phyloP scores from a whole-genome alignment of 2,888 invertebrate species.

The Gandaritis pyraliata region DNA sequence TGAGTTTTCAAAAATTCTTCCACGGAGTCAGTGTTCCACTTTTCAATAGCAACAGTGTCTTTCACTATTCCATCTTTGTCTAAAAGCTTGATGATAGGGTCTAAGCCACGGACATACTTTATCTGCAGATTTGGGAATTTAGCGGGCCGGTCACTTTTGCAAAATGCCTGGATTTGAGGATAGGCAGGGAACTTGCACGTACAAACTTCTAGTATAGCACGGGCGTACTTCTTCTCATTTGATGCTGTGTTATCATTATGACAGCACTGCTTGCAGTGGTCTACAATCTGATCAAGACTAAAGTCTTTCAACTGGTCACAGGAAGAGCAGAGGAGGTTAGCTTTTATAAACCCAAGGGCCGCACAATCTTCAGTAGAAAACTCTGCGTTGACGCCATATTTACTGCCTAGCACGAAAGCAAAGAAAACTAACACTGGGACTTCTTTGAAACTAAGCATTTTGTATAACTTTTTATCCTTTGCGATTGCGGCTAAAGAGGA shows the following conservation, averaged over 20 bases:
- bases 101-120: slow-evolving; percentile 96
- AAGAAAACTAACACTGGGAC: slow-evolving; percentile 32
- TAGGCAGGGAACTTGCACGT: slow-evolving; percentile 99
- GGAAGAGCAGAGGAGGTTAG: slow-evolving; percentile 93
- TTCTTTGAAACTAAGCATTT: slow-evolving; percentile 31
- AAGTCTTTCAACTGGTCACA: slow-evolving; percentile 93
- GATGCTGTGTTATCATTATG: slow-evolving; percentile 88
- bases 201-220: slow-evolving; percentile 97
- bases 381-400: slow-evolving; percentile 68
- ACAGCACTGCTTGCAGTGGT: slow-evolving; percentile 92
- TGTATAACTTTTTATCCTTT: neutral
- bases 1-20: slow-evolving; percentile 97
- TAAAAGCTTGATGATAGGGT: slow-evolving; percentile 96
- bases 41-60: slow-evolving; percentile 97
- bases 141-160: slow-evolving; percentile 95
- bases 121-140: slow-evolving; percentile 96
- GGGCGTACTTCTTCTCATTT: slow-evolving; percentile 91
- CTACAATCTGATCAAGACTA: slow-evolving; percentile 87
- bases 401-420: slow-evolving; percentile 37
- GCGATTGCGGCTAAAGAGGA: neutral
- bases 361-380: slow-evolving; percentile 93
- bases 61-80: slow-evolving; percentile 93
- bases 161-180: slow-evolving; percentile 99
- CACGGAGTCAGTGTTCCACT: slow-evolving; percentile 99
- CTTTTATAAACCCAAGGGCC: slow-evolving; percentile 92